Percentiles rank a stretch among this genome's conserved stretches.
phyloP scores from a whole-genome alignment of 2,797 vertebrate species.

The Phrynocephalus forsythii region DNA sequence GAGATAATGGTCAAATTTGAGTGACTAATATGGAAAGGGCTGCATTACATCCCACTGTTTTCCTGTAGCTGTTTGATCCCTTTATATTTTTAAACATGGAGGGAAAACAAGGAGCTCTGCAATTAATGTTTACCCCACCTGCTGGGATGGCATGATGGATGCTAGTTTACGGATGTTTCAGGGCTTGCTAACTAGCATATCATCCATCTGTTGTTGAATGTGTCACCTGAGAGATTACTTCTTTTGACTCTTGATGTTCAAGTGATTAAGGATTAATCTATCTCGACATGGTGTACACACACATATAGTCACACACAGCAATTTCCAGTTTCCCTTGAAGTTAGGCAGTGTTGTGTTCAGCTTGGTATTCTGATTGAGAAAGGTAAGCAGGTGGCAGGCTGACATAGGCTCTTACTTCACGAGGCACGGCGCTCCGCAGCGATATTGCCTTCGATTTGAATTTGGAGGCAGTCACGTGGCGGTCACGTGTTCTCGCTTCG shows the following conservation, averaged over 20 bases:
- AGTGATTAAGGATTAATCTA: accelerated
- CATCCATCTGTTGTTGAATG: accelerated
- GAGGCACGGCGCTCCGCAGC: no score
- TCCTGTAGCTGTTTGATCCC: neutral
- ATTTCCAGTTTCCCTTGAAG: neutral
- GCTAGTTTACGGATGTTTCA: neutral
- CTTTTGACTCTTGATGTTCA: neutral
- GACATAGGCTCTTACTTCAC: no score
- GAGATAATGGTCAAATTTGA: constrained; percentile 29
- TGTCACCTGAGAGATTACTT: constrained; percentile 6
- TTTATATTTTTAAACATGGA: constrained; percentile 19
- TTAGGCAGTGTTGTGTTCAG: neutral
- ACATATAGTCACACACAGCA: neutral
- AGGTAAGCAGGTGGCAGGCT: neutral
- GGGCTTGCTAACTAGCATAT: neutral
- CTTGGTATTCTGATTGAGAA: neutral
- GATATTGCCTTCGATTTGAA: no score
- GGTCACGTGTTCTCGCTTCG: no score
- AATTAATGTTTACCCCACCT: neutral
- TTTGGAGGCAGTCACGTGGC: no score
- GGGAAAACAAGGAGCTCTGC: neutral
- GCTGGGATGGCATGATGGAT: accelerated
- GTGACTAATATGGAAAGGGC: neutral
- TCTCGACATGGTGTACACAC: neutral
- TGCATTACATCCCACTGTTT: constrained; percentile 3